Evolutionary conservation across 2,888 invertebrate genomes (phyloP), one percentile per base, ranked within the genome.

Genomic region (Melangyna quadrimaculata): DNA sequence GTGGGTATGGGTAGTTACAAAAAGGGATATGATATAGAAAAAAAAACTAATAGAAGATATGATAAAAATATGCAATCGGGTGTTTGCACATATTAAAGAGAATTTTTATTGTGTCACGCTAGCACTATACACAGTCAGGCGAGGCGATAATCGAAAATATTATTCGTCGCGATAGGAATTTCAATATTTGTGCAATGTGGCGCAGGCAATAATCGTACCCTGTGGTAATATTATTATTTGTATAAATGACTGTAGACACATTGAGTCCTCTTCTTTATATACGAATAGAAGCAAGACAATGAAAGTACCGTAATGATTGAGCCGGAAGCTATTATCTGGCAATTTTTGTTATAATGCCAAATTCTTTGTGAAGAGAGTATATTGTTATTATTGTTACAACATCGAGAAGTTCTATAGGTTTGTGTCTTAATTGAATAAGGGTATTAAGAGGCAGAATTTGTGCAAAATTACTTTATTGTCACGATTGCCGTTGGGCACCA

Each of bases 41-140:
- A 40, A 29, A 53, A n/a, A 27, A 27, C n/a, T n/a, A 51, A 19
- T 22, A 53, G 37, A 57, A 14, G 57, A 45, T 55, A 53, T 55
- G 75, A 77, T 51, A 51, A 69, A 48, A 73, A 81, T 73, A 57
- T 86, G 77, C 86, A 81, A 73, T 78, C 45, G 86, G 81, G 75
- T 84, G 80, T 84, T 84, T 77, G 81, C 86, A 81, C 73, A 86
- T 77, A 81, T 86, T 86, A 86, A n/a, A 75, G 77, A 72, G 84
- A 77, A 71, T 81, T 86, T 80, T 86, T 86, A 86, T 86, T 86
- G 72, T 81, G 86, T 86, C 86, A 86, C 81, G 86, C 81, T 65
- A 81, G 81, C 69, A 81, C 75, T 77, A 59, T 59, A 32, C 35
- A 22, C 22, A 77, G 63, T 57, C 77, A 72, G 77, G 70, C 80